A percentile compares a stretch with the other conserved stretches of the same genome.
Evolutionary conservation across 2,113 vertebrate genomes (phyloP).

Genomic region (Oplegnathus fasciatus): DNA sequence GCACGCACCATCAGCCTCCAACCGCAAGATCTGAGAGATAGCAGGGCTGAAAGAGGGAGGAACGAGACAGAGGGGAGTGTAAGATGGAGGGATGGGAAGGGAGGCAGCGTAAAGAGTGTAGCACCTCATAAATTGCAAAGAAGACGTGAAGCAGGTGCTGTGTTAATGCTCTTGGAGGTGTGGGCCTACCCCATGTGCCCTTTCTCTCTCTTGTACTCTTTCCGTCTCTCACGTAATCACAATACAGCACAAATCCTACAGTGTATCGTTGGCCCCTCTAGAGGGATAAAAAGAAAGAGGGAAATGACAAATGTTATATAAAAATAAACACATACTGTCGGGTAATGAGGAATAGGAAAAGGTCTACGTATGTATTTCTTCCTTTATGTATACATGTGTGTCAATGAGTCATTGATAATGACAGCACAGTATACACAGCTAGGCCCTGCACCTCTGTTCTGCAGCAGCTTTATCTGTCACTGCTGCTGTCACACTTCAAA

Average conservation of each 20-base stretch:
- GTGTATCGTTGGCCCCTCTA: not conserved
- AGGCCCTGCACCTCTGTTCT: conserved; percentile 58
- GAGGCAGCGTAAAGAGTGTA: conserved; percentile 37
- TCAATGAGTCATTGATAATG: conserved; percentile 67
- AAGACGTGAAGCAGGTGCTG: conserved; percentile 83
- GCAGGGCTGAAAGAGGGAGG: conserved; percentile 40
- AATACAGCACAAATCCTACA: conserved; percentile 29
- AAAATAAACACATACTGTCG: not conserved
- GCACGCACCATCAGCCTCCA: conserved; percentile 48
- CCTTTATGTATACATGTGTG: conserved; percentile 33
- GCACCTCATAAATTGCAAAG: conserved; percentile 79
- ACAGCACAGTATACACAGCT: conserved; percentile 49
- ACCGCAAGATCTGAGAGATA: conserved; percentile 57
- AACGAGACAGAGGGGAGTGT: conserved; percentile 1
- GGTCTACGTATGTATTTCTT: conserved; percentile 6
- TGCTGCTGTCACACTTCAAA: conserved; percentile 73
- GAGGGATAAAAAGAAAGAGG: not conserved
- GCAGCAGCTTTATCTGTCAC: conserved; percentile 62
- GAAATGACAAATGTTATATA: conserved; percentile 5
- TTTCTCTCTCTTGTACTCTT: conserved; percentile 6
- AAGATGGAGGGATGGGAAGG: conserved; percentile 25
- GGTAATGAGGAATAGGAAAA: conserved; percentile 38
- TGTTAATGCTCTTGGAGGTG: conserved; percentile 51
- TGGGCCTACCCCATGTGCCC: conserved; percentile 15
- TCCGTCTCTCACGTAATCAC: conserved; percentile 24